These are phyloP conservation scores for Tribolium madens DNA, from an alignment of 1,140 invertebrate species.

Conservation along the genomic window DNA sequence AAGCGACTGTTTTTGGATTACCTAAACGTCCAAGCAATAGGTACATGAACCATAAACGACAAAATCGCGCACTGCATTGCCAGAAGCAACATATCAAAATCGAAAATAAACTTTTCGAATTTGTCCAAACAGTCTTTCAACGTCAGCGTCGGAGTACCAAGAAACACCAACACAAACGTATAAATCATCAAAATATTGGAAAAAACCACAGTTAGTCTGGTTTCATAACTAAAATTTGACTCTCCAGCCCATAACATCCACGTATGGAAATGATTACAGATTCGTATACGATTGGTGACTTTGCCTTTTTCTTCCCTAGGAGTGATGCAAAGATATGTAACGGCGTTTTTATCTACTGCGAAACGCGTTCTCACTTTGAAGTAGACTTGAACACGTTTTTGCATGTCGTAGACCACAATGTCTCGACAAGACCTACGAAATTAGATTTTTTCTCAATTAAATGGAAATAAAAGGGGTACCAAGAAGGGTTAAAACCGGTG, in stretches of 20 bases:
- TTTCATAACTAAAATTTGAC: background rate
- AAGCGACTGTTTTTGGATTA: no score
- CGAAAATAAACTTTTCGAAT: background rate
- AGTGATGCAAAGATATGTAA: background rate
- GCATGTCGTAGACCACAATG: background rate
- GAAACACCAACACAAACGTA: background rate
- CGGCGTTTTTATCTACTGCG: background rate
- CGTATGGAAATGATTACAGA: constrained; percentile 2
- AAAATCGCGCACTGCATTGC: background rate
- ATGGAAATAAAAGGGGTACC: background rate
- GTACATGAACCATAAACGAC: background rate
- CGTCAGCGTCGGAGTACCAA: background rate
- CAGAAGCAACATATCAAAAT: background rate
- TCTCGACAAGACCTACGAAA: constrained; percentile 14
- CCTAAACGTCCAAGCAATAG: background rate
- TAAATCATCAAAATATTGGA: constrained; percentile 8
- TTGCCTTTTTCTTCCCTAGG: background rate
- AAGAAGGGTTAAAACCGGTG: constrained; percentile 4
- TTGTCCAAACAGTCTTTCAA: background rate
- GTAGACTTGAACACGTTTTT: background rate
- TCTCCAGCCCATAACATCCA: constrained; percentile 6
- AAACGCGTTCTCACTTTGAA: background rate
- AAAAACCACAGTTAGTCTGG: background rate
- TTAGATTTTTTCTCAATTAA: background rate
- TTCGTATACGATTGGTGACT: background rate